Base-by-base conservation (phyloP, 1,140 invertebrate genomes). In the Sarcophaga bullata region DNA sequence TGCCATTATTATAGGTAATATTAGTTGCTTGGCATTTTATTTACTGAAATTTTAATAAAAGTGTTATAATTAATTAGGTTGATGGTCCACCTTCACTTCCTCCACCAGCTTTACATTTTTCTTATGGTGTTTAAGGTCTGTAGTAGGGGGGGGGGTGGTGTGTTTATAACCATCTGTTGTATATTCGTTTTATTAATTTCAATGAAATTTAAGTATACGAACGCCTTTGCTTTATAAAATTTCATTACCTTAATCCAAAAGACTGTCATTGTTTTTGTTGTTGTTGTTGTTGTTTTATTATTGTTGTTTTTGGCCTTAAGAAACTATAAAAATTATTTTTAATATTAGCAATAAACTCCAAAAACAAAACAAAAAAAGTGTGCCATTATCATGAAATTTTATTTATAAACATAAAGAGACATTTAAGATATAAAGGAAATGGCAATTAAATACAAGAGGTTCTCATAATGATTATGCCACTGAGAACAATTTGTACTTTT, bases 241-340 rank as follows among this genome's bases (percentile, higher is more conserved):
- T 68, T 68, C 17, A 68, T 68, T 68, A 25, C 62, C 62, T 68
- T 68, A 68, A 68, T 68, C 62, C 19, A 19, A 25, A 25, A 19
- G 62, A 8, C 25, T 25, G 62, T 68, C 62, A 25, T 68, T 68
- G 13, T 58, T 13, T 13, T 58, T 7, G n/a, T n/a, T n/a, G n/a
- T 58, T 58, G 6, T 7, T 3, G 0, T 58, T 6, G 4, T 37
- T 37, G 25, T 58, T 58, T 7, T 7, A 13, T 58, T 6, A 0
- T 68, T 9, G n/a, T 68, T 19, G n/a, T 19, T 68, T 8, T 68
- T 68, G 62, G 62, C 15, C 62, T 68, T 68, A 68, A 68, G 62
- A 68, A 68, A 68, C 62, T 68, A 68, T 68, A 68, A 68, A 68
- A 68, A 68, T 68, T 19, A 68, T 68, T 68, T 58, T 68, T 68